These are phyloP conservation scores for Helicoverpa zea DNA, from an alignment of 1,140 invertebrate genomes.

Conservation along the genomic window DNA sequence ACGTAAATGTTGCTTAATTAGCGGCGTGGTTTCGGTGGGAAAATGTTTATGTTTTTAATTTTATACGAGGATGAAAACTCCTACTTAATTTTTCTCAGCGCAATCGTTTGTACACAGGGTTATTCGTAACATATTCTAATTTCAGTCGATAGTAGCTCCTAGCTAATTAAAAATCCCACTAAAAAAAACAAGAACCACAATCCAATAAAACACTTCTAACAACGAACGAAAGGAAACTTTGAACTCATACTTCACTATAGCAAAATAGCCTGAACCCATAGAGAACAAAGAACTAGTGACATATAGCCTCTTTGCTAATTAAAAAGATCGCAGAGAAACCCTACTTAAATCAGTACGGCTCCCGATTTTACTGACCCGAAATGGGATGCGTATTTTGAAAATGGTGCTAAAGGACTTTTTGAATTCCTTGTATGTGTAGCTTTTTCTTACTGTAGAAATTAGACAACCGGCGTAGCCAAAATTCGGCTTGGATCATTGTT, in stretches of 20 bases:
- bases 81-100: no score
- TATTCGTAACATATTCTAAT: no score
- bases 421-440: not conserved
- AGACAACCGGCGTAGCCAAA: no score
- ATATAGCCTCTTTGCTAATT: slow-evolving; percentile 46
- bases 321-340: slow-evolving; percentile 35
- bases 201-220: not conserved
- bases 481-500: no score
- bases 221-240: slow-evolving; percentile 18
- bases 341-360: slow-evolving; percentile 41
- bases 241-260: slow-evolving; percentile 5
- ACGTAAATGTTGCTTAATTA: not conserved
- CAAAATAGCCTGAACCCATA: slow-evolving; percentile 23
- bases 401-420: not conserved
- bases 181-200: not conserved
- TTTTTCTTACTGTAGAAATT: no score
- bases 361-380: slow-evolving; percentile 16
- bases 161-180: no score
- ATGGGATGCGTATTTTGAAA: slow-evolving; percentile 8
- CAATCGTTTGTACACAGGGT: no score
- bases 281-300: slow-evolving; percentile 25
- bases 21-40: not conserved
- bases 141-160: no score
- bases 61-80: no score
- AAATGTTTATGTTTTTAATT: not conserved